Base-by-base conservation (phyloP, 1,140 invertebrate species). In the Manduca sexta region DNA sequence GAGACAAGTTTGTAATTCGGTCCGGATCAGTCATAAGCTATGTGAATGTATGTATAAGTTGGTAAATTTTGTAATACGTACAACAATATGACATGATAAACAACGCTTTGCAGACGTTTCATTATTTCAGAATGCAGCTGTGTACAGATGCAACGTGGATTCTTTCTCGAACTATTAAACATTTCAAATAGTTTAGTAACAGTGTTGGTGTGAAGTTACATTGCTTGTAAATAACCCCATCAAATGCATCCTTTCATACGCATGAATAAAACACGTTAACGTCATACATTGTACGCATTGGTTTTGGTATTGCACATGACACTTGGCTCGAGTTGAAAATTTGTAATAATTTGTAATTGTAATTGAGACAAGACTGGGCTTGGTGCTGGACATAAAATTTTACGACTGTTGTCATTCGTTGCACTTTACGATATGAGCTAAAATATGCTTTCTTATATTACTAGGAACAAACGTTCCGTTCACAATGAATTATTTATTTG, bases 281-380 rank as follows among this genome's bases (percentile, higher is more conserved):
- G 34, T 55, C 41, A 46, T 53, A 74, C 69, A 71, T 68, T 69
- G 67, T 77, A 70, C 49, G 45, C 51, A 51, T 57, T 51, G 29
- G 34, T 56, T 61, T 61, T 65, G 52, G 45, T n/a, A 69, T 64
- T 54, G 42, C 55, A 58, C 39, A 64, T 64, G 68, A 72, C 60
- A 73, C 57, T 66, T 55, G 60, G 40, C 29, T 43, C 31, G 46
- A 54, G 52, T 61, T 64, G 67, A 64, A 75, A 74, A 73, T 78
- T 70, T 73, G 68, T 70, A 74, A 77, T 78, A 76, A 80, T 82
- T 82, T 80, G 78, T 82, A 74, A 80, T 82, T 82, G 74, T 80
- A 82, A 82, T 82, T 71, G 74, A 70, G 68, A 67, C 51, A 48
- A 53, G 45, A 64, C 56, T 11, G 11, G 55, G 59, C 59, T 58